A percentile compares a stretch with the other conserved stretches of the same genome.
Evolutionary conservation across 1,140 invertebrate genomes (phyloP).

Genomic region (Andrena cerasifolii): DNA sequence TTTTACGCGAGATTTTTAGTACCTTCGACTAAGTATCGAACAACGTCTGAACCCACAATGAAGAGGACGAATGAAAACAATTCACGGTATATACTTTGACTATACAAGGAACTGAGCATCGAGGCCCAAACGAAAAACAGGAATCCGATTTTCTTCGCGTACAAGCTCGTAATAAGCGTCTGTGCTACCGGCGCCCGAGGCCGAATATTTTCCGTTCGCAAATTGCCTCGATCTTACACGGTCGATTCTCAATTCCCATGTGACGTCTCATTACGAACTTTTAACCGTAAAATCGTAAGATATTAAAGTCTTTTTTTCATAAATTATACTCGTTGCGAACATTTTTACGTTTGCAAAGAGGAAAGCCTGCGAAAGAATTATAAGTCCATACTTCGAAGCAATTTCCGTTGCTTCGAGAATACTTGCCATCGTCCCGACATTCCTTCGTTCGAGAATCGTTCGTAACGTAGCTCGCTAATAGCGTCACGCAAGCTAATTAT

Average conservation of each 20-base stretch:
- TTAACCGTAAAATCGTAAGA: background rate
- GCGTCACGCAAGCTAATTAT: conserved; percentile 30
- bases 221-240: background rate
- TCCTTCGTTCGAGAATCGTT: conserved; percentile 10
- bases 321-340: background rate
- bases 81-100: too few species aligned
- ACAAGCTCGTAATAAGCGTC: conserved; percentile 1
- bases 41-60: too few species aligned
- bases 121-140: background rate
- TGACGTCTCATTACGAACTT: background rate
- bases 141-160: background rate
- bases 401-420: conserved; percentile 7
- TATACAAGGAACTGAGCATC: background rate
- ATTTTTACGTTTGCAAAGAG: background rate
- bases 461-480: background rate
- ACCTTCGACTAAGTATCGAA: background rate
- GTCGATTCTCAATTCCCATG: background rate
- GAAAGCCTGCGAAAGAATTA: too few species aligned
- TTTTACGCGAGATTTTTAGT: too few species aligned
- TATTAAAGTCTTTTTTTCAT: background rate
- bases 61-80: background rate
- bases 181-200: background rate
- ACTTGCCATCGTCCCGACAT: background rate
- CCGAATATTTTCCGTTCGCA: background rate
- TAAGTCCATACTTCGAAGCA: background rate